A percentile compares a stretch with the other conserved stretches of the same genome.
phyloP scores from a whole-genome alignment of 2,797 vertebrate species.

The Nannoperca obscura region DNA sequence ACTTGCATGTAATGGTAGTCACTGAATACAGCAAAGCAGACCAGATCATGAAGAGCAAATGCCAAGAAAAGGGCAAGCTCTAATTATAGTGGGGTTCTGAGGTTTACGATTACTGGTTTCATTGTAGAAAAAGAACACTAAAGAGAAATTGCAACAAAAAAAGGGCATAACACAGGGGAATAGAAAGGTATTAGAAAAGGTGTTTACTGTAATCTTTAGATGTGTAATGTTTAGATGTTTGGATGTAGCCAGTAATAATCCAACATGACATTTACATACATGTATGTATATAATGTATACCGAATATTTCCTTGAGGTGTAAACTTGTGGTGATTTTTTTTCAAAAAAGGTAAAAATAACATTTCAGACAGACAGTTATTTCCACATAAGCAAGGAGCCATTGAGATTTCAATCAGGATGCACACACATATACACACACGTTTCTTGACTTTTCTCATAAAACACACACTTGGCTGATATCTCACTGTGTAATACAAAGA shows the following conservation, averaged over 20 bases:
- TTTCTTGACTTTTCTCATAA: conserved; percentile 26
- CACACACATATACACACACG: conserved; percentile 13
- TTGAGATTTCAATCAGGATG: conserved; percentile 15
- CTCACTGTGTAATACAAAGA: conserved; percentile 33
- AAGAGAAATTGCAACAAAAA: neutral
- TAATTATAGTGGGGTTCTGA: conserved; percentile 27
- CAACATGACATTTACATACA: no score
- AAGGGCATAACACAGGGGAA: no score
- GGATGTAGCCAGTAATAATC: no score
- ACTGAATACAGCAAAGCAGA: neutral
- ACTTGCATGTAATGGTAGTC: neutral
- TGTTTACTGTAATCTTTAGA: neutral
- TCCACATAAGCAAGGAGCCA: conserved; percentile 1
- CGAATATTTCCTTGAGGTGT: neutral
- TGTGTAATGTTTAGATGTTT: neutral
- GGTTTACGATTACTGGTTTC: conserved; percentile 7
- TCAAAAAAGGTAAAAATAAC: neutral
- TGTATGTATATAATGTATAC: neutral
- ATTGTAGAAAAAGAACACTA: conserved; percentile 9
- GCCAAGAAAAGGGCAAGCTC: neutral
- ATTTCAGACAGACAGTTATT: conserved; percentile 8
- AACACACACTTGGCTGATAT: conserved; percentile 32
- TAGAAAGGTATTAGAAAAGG: neutral
- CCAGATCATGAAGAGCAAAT: neutral
- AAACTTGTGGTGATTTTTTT: neutral